Percentiles rank a stretch among this genome's conserved stretches.
Evolutionary conservation across 2,888 invertebrate genomes (phyloP).

Genomic region (Lottia scabra): DNA sequence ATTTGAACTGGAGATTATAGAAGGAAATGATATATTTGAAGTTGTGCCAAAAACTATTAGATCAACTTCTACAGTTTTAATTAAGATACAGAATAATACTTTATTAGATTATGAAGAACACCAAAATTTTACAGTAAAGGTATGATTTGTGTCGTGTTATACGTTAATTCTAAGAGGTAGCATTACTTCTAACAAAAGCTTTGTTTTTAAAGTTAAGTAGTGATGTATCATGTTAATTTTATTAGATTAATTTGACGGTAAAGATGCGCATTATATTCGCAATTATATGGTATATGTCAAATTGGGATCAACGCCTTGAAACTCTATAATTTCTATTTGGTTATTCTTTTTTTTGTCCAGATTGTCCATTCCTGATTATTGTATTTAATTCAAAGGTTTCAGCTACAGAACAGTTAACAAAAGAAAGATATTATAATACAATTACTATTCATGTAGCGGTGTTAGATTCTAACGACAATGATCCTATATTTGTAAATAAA

Average conservation of each 20-base stretch:
- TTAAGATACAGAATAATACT: constrained; percentile 19
- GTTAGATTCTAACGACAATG: constrained; percentile 83
- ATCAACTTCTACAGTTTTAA: constrained; percentile 18
- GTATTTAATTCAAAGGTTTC: neutral
- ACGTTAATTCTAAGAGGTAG: too few relatives aligned
- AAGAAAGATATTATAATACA: neutral
- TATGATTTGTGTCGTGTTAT: neutral
- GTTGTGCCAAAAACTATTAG: constrained; percentile 23
- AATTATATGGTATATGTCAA: too few relatives aligned
- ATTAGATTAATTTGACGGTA: too few relatives aligned
- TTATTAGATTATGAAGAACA: constrained; percentile 26
- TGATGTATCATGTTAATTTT: too few relatives aligned
- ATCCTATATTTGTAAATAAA: constrained; percentile 89
- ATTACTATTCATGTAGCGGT: constrained; percentile 76
- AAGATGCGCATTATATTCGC: too few relatives aligned
- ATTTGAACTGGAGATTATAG: constrained; percentile 19
- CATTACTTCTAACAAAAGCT: too few relatives aligned
- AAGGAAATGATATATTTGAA: constrained; percentile 19
- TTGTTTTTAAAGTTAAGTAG: too few relatives aligned
- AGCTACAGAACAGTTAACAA: neutral
- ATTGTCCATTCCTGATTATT: too few relatives aligned
- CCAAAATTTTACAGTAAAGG: constrained; percentile 21
- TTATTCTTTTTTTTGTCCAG: too few relatives aligned
- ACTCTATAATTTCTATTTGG: too few relatives aligned
- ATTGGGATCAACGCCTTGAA: too few relatives aligned